Percentiles rank a stretch among this genome's conserved stretches.
Conservation (phyloP, 2,113 vertebrate genomes). For the Oreochromis niloticus region DNA sequence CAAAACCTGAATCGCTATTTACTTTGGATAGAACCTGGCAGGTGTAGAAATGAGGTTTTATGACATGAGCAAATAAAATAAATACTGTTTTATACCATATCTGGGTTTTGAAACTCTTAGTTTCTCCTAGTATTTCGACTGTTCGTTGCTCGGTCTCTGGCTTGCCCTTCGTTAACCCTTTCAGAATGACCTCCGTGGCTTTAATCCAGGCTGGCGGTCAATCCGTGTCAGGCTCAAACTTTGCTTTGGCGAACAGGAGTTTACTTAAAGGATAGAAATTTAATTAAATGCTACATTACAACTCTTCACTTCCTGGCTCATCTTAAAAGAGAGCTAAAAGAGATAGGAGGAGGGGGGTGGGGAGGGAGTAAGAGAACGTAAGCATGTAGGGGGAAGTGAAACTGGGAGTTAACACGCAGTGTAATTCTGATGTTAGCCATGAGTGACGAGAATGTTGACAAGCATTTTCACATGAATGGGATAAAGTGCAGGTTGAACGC, state of each 20-base stretch:
- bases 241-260: background rate
- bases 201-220: background rate
- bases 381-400: background rate
- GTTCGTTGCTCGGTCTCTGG: background rate
- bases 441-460: background rate
- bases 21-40: background rate
- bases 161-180: background rate
- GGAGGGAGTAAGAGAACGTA: background rate
- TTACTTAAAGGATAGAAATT: background rate
- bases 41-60: background rate
- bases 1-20: slow-evolving; percentile 19
- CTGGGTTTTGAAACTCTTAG: background rate
- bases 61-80: background rate
- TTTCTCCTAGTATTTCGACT: background rate
- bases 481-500: background rate
- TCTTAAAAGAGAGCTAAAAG: background rate
- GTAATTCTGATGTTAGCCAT: background rate
- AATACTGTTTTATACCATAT: background rate
- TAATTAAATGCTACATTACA: background rate
- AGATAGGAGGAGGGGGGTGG: background rate
- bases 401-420: background rate
- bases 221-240: background rate
- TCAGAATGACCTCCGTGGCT: background rate
- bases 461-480: background rate
- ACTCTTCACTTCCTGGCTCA: background rate